These are phyloP conservation scores for Cephus sareptanus DNA, from an alignment of 2,888 invertebrate species.

Conservation along the genomic window DNA sequence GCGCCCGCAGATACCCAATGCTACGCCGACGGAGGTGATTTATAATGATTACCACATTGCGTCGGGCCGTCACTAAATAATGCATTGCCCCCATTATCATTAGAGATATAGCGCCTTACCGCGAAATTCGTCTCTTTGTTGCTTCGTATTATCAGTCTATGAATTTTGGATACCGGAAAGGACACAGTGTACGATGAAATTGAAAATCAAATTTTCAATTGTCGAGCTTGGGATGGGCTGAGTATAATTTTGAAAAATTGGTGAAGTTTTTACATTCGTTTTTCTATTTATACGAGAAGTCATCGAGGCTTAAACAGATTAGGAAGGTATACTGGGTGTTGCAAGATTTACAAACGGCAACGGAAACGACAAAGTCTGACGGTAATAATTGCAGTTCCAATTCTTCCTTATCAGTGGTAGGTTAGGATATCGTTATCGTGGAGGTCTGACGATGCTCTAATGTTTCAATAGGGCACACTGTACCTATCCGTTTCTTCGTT, in stretches of 20 bases:
- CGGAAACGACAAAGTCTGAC: background rate
- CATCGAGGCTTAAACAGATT: background rate
- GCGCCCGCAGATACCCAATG: constrained; percentile 32
- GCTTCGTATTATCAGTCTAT: background rate
- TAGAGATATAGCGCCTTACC: constrained; percentile 40
- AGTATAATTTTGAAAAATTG: background rate
- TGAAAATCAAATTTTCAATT: too few species aligned
- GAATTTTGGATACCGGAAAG: too few species aligned
- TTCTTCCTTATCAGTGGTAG: background rate
- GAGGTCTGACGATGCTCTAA: background rate
- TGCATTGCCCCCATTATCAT: constrained; percentile 54
- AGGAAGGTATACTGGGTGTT: background rate
- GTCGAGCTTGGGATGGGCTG: too few species aligned
- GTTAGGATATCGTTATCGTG: background rate
- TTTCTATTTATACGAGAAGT: background rate
- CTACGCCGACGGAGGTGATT: constrained; percentile 46
- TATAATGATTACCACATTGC: constrained; percentile 56
- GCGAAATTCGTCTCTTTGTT: constrained; percentile 35
- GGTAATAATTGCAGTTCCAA: background rate
- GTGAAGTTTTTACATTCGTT: background rate
- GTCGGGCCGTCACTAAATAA: constrained; percentile 53
- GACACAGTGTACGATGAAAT: too few species aligned
- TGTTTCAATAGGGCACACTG: too few species aligned
- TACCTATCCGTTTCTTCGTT: background rate
- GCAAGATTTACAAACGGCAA: background rate